These are phyloP conservation scores for Drosophila kanekoi DNA, from an alignment of 2,888 invertebrate species.

Conservation along the genomic window DNA sequence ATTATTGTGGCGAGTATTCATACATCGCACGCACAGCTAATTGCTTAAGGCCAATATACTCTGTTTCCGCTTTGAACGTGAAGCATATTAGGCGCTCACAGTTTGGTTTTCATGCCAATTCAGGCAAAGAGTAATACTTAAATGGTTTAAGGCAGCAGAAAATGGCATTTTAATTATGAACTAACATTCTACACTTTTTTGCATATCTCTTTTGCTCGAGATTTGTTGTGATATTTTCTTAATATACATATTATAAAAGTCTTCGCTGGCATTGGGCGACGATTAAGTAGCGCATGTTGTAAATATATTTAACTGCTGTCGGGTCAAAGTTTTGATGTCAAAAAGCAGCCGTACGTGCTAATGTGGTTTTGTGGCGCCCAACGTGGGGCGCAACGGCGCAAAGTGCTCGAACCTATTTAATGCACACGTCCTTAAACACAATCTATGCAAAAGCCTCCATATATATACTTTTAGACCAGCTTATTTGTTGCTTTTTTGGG, in stretches of 20 bases:
- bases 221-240: conserved; percentile 1
- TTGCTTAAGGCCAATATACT: too few species aligned
- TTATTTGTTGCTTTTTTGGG: too few species aligned
- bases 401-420: too few species aligned
- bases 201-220: background rate
- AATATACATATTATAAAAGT: conserved; percentile 1
- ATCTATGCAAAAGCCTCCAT: too few species aligned
- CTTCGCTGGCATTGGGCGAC: background rate
- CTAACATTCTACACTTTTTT: background rate
- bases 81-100: too few species aligned
- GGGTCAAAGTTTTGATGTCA: conserved; percentile 17
- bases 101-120: too few species aligned
- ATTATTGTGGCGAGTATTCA: too few species aligned
- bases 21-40: too few species aligned
- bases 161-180: conserved; percentile 27
- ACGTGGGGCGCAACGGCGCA: background rate
- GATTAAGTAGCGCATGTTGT: background rate
- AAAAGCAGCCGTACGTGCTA: background rate
- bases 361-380: conserved; percentile 1
- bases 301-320: background rate
- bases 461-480: too few species aligned
- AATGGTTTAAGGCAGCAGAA: conserved; percentile 8
- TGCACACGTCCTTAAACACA: too few species aligned
- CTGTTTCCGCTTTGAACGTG: too few species aligned
- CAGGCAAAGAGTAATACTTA: too few species aligned